These are phyloP conservation scores for Panthera leo DNA, from an alignment of 2,113 vertebrate genomes.

Conservation along the genomic window DNA sequence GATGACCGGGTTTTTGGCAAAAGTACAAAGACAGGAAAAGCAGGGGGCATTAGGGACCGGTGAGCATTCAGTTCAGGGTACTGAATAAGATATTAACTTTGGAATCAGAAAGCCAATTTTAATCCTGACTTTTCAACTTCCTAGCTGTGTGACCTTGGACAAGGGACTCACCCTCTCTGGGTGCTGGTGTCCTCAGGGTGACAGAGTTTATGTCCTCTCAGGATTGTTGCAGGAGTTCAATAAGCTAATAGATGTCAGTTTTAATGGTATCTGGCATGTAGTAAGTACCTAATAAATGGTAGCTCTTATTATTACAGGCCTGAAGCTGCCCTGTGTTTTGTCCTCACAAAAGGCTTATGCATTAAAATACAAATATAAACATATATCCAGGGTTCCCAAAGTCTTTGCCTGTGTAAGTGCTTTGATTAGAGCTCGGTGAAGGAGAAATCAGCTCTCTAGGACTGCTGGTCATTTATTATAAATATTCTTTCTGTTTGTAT, in stretches of 20 bases:
- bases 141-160: not conserved
- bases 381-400: not conserved
- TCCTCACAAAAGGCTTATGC: not conserved
- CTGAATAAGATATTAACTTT: not conserved
- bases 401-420: not conserved
- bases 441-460: slow-evolving; percentile 53
- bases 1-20: not conserved
- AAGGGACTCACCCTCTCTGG: not conserved
- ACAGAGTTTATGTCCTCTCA: not conserved
- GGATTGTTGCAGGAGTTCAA: not conserved
- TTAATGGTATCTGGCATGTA: not conserved
- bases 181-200: not conserved
- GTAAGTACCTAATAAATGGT: not conserved
- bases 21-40: not conserved
- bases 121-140: not conserved
- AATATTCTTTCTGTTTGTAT: slow-evolving; percentile 56
- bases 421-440: slow-evolving; percentile 44
- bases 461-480: slow-evolving; percentile 52
- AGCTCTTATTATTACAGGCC: not conserved
- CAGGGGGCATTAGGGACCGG: not conserved
- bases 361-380: not conserved
- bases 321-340: not conserved
- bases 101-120: slow-evolving; percentile 43
- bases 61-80: not conserved
- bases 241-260: not conserved